These are phyloP conservation scores for Drosophila kanekoi DNA, from an alignment of 2,888 invertebrate species.

Conservation along the genomic window DNA sequence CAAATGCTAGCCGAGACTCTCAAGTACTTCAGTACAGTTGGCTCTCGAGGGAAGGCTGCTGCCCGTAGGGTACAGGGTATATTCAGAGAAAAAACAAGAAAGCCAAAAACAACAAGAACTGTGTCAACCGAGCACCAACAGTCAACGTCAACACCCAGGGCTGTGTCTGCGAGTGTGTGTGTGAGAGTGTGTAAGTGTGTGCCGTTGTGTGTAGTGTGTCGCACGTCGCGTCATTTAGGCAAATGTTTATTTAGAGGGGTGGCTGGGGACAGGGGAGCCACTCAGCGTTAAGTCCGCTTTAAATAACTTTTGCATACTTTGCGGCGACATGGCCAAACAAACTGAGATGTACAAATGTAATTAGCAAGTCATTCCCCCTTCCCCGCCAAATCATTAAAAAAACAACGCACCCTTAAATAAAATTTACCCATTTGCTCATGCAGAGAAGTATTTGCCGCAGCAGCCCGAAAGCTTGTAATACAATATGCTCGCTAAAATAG, in stretches of 20 bases:
- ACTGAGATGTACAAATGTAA: constrained; percentile 58
- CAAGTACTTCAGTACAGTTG: constrained; percentile 51
- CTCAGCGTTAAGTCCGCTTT: constrained; percentile 48
- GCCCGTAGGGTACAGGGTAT: constrained; percentile 12
- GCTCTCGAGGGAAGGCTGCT: constrained; percentile 24
- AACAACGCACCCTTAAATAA: constrained; percentile 4
- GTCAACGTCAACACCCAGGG: constrained; percentile 40
- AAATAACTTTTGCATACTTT: constrained; percentile 66
- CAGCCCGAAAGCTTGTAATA: constrained; percentile 27
- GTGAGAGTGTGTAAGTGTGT: constrained; percentile 7
- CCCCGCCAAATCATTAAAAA: neutral
- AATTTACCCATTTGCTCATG: constrained; percentile 39
- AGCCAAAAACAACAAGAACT: constrained; percentile 35
- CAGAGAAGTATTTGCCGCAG: constrained; percentile 13
- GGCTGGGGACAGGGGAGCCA: constrained; percentile 8
- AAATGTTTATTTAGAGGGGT: constrained; percentile 49
- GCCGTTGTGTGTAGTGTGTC: constrained; percentile 22
- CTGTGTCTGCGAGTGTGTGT: constrained; percentile 26
- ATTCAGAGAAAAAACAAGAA: constrained; percentile 4
- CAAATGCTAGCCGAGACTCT: constrained; percentile 57
- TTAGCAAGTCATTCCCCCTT: constrained; percentile 54
- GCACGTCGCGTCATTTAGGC: constrained; percentile 51
- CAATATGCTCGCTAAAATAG: constrained; percentile 27
- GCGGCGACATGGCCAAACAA: constrained; percentile 34
- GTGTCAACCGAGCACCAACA: constrained; percentile 53